A percentile compares a stretch with the other conserved stretches of the same genome.
Conservation (phyloP, 2,888 invertebrate species). For the Orgyia antiqua region DNA sequence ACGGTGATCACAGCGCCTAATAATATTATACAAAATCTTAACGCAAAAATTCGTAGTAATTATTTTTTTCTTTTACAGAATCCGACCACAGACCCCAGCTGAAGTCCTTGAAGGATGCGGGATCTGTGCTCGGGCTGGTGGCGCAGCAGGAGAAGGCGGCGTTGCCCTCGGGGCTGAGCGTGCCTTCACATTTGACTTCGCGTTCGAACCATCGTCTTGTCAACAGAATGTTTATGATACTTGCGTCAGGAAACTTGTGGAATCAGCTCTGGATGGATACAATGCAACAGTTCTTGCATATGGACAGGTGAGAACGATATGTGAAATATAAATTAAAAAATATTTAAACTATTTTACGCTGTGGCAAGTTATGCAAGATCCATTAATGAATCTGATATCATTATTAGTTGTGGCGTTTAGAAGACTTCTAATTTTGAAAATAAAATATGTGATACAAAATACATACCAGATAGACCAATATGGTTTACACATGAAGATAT, state of each 20-base stretch:
- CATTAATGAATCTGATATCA: too few species aligned
- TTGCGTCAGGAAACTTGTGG: conserved; percentile 91
- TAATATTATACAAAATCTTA: too few species aligned
- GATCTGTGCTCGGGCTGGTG: conserved; percentile 93
- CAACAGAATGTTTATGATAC: conserved; percentile 90
- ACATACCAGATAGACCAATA: too few species aligned
- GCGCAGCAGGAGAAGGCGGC: conserved; percentile 93
- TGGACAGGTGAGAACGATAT: conserved; percentile 93
- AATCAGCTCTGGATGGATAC: conserved; percentile 96
- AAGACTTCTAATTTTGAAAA: too few species aligned
- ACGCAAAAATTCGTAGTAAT: neutral
- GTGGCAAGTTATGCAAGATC: too few species aligned
- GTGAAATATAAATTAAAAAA: too few species aligned
- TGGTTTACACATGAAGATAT: too few species aligned
- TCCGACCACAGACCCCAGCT: conserved; percentile 94
- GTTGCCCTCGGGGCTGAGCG: conserved; percentile 95
- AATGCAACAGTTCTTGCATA: conserved; percentile 99
- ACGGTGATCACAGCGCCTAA: too few species aligned
- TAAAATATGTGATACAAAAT: too few species aligned
- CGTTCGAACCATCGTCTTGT: conserved; percentile 88
- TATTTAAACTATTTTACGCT: too few species aligned
- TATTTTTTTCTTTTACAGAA: conserved; percentile 74
- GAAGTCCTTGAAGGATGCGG: conserved; percentile 97
- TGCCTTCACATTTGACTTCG: conserved; percentile 97
- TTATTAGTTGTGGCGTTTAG: too few species aligned